Evolutionary conservation across 2,888 invertebrate genomes (phyloP), one percentile per base, ranked within the genome.

Genomic region (Dryobotodes eremita): DNA sequence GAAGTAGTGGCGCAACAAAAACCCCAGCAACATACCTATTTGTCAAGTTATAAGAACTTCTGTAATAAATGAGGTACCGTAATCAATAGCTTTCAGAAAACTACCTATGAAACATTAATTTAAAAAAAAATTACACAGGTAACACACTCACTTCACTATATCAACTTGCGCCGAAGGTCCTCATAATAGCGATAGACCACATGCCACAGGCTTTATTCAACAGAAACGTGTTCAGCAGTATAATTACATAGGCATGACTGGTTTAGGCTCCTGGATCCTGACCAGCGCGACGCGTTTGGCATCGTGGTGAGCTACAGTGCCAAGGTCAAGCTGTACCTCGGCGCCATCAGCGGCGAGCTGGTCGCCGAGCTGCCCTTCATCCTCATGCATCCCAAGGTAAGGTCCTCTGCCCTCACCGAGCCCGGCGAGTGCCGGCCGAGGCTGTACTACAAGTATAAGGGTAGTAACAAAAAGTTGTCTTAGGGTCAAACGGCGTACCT

Each of bases 291-390:
- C 95, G 98, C 99, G 72, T 99, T 99, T 93, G 99, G 99, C 81
- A 99, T 99, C 91, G 98, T 99, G 88, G 99, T 99, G 20, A 99
- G 99, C 62, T 99, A 99, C 97, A 98, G 98, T 77, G 99, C 99
- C 61, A 99, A 99, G 96, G 99, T 99, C 73, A 99, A 99, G 96
- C 97, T 99, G 72, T 99, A 99, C 94, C 97, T 99, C 87, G 99
- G 99, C 36, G 99, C 99, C 70, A 97, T 99, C 86, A 99, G 98
- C 81, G 99, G 99, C 10, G 99, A 99, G 96, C 96, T 99, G 69
- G 98, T 98, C 50, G 99, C 99, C 7, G 99, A 99, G 95, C 95
- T 99, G 92, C 99, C 99, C 64, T 99, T 99, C 95, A 98, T 99
- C 85, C 97, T 99, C 86, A 99, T 99, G 98, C 99, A 99, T 94